Percentiles rank a stretch among this genome's conserved stretches.
phyloP scores from a whole-genome alignment of 2,888 invertebrate genomes.

The Escarpia spicata region DNA sequence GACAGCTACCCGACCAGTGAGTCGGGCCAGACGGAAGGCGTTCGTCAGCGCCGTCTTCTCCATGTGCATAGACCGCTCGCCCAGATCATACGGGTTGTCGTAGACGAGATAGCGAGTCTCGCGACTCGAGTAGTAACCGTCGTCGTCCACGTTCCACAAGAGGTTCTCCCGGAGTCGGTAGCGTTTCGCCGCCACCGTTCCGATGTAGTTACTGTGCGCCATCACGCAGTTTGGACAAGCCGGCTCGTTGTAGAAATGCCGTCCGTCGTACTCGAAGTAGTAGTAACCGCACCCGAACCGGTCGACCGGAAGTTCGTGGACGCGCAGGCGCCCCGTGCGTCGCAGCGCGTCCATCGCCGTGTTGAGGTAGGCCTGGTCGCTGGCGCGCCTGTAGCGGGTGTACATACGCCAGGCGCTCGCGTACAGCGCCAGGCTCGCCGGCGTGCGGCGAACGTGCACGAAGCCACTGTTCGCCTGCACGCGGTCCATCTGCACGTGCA shows the following conservation, averaged over 20 bases:
- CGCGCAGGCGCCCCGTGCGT: constrained; percentile 21
- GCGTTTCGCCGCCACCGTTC: constrained; percentile 37
- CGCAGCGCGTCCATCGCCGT: constrained; percentile 32
- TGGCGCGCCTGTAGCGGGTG: constrained; percentile 32
- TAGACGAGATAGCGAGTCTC: constrained; percentile 38
- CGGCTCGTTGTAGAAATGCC: constrained; percentile 38
- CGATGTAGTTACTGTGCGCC: constrained; percentile 44
- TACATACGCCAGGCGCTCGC: constrained; percentile 35
- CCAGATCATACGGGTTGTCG: constrained; percentile 39
- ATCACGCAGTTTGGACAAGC: constrained; percentile 38
- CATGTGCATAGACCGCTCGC: constrained; percentile 18
- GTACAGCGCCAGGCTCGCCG: constrained; percentile 32
- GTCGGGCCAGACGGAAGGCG: constrained; percentile 36
- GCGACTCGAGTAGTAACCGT: constrained; percentile 38
- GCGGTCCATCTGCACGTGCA: constrained; percentile 40
- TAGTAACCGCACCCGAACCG: constrained; percentile 39
- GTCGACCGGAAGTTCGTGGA: constrained; percentile 30
- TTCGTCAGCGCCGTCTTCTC: constrained; percentile 36
- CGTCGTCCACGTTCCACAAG: constrained; percentile 38
- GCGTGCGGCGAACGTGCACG: constrained; percentile 35
- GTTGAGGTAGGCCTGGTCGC: constrained; percentile 41
- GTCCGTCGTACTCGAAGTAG: constrained; percentile 40
- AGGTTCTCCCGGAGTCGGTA: constrained; percentile 43
- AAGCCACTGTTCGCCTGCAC: constrained; percentile 42
- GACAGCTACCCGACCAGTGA: constrained; percentile 36